Conservation (phyloP, 2,797 vertebrate species). For the Hirundo rustica region DNA sequence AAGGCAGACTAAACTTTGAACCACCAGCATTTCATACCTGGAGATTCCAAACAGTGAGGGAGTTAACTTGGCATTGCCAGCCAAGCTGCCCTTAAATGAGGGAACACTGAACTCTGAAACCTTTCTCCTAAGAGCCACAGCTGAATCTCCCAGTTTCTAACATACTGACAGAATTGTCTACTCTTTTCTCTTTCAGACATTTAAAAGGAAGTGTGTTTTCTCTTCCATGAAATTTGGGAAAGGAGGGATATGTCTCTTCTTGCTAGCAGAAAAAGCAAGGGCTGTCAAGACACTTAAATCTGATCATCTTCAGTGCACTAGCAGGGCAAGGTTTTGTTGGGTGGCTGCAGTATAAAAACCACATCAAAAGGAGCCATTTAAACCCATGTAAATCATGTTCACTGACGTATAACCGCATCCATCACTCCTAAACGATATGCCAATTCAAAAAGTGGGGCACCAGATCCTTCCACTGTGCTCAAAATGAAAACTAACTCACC, state of each 20-base stretch:
- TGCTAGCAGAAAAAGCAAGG: neutral
- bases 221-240: neutral
- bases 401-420: neutral
- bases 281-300: conserved; percentile 24
- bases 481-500: neutral
- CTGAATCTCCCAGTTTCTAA: neutral
- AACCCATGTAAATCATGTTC: conserved; percentile 37
- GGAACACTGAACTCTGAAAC: neutral
- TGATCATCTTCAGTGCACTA: neutral
- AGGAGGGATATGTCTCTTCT: conserved; percentile 22
- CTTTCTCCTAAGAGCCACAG: neutral
- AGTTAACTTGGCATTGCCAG: neutral
- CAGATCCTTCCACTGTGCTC: neutral
- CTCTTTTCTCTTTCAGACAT: neutral
- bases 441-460: conserved; percentile 40
- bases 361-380: neutral
- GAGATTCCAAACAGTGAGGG: conserved; percentile 51
- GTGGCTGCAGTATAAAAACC: conserved; percentile 5
- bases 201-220: conserved; percentile 8
- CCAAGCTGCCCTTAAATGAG: neutral
- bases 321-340: neutral
- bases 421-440: conserved; percentile 28
- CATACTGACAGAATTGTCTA: neutral
- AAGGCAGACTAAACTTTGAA: neutral
- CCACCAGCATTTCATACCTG: neutral